Base-by-base conservation (phyloP, 2,888 invertebrate genomes). In the Spatulosminthurus flaviceps region DNA sequence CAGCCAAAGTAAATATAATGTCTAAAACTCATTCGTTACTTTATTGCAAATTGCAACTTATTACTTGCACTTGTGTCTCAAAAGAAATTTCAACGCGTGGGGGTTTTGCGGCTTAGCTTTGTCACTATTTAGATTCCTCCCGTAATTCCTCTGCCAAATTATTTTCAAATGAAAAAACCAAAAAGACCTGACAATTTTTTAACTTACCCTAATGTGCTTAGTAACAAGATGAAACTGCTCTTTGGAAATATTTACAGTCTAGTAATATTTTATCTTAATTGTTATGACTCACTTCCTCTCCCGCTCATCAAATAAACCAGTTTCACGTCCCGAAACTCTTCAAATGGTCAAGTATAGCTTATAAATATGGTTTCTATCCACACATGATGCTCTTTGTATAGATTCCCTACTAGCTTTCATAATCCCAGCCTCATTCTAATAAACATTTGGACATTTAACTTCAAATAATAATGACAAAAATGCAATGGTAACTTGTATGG, bases 1-100 rank as follows among this genome's bases (percentile, higher is more conserved):
- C 51, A 51, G 51, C 51, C 51, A 51, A 51, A 51, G 51, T 51
- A 51, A 51, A 51, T 51, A 51, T 51, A n/a, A 51, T n/a, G 51
- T 2, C 16, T 51, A 51, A 2, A 51, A 51, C 51, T 51, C 51
- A 51, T n/a, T 51, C 51, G 51, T 51, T 51, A 13, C 51, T 51
- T 51, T 51, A 51, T 51, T 51, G 51, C 51, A 51, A 51, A 51
- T 51, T 51, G 51, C 51, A 51, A 51, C n/a, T 13, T 51, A 51
- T 51, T 4, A 13, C 51, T 51, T 51, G n/a, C 51, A 51, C 2
- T n/a, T 51, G 51, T 51, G 51, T n/a, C 51, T n/a, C 2, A 11
- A 5, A 19, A 51, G 51, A 51, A 13, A 51, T 4, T n/a, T n/a
- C n/a, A 13, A 51, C 1, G n/a, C n/a, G 51, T n/a, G 51, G 16